These are phyloP conservation scores for Sclerodermus sp. DNA, from an alignment of 2,888 invertebrate species.

Conservation along the genomic window DNA sequence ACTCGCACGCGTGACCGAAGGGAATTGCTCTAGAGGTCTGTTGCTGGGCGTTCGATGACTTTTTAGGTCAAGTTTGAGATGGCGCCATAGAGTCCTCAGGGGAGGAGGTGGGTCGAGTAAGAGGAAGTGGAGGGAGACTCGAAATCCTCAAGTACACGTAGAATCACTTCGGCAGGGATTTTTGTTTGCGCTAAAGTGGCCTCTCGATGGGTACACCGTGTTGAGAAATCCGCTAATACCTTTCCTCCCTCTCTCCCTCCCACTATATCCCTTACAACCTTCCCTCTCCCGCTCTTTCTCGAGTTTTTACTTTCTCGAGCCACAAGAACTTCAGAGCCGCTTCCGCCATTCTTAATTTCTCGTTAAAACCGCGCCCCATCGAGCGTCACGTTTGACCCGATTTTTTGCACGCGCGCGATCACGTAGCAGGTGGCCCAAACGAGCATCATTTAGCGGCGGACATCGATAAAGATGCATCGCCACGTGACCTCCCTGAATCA, in stretches of 20 bases:
- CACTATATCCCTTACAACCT: too few relatives aligned
- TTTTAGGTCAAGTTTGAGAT: constrained; percentile 25
- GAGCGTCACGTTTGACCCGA: constrained; percentile 28
- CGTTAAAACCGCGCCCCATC: background rate
- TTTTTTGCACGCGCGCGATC: constrained; percentile 10
- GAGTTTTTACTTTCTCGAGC: background rate
- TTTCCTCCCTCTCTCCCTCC: background rate
- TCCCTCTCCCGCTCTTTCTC: background rate
- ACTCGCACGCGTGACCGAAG: too few relatives aligned
- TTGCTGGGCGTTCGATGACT: background rate
- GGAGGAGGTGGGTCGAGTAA: background rate
- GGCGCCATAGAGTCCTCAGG: background rate
- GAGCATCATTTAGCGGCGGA: constrained; percentile 2
- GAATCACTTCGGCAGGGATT: background rate
- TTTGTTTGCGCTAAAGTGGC: background rate
- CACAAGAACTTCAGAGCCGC: too few relatives aligned
- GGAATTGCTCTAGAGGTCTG: too few relatives aligned
- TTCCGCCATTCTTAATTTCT: constrained; percentile 20
- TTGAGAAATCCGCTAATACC: too few relatives aligned
- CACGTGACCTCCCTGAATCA: constrained; percentile 10
- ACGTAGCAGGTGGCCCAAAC: constrained; percentile 9
- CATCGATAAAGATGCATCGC: background rate
- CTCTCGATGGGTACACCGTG: too few relatives aligned
- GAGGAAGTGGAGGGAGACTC: background rate
- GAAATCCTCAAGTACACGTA: background rate